Evolutionary conservation across 2,888 invertebrate genomes (phyloP), one percentile per base, ranked within the genome.

Genomic region (Emmelina monodactyla): DNA sequence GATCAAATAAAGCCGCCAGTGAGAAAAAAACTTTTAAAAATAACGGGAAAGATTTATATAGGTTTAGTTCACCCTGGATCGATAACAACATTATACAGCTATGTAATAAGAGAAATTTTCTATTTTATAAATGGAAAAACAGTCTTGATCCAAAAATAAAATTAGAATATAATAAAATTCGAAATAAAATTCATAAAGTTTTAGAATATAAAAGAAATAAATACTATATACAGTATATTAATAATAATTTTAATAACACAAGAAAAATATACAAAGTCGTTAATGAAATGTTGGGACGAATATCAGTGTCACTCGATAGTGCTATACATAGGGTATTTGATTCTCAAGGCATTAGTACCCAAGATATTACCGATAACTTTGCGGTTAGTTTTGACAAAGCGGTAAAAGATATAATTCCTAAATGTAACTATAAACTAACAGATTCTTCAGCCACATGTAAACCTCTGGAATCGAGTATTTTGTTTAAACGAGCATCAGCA

Each of bases 331-430:
- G 13, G 13, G 29, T 14, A 7, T 29, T 29, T 12, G 14, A 13
- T 2, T 5, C 29, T 4, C 29, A 13, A 13, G 29, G 29, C 12
- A 12, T 29, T 12, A 14, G 13, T 11, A 3, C 29, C 14, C 4
- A 29, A 29, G 14, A 7, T 29, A 9, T 29, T 13, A 14, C 29
- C 29, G 14, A 29, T 13, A 12, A 29, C 9, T 29, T 29, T 29
- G 29, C 29, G 3, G 9, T 4, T 14, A 7, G 14, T 5, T 12
- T 29, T 14, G 29, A n/a, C 11, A 6, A 11, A 4, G 11, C 29
- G 4, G 29, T 29, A 9, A 29, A 29, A 29, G 29, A 29, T 13
- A 29, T 29, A 4, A 29, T 29, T 29, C 29, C 29, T 9, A 29
- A 29, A 3, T 29, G 29, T 11, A 28, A 28, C 11, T 4, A 9